These are phyloP conservation scores for Sclerodermus sp. DNA, from an alignment of 2,888 invertebrate genomes.

Conservation along the genomic window DNA sequence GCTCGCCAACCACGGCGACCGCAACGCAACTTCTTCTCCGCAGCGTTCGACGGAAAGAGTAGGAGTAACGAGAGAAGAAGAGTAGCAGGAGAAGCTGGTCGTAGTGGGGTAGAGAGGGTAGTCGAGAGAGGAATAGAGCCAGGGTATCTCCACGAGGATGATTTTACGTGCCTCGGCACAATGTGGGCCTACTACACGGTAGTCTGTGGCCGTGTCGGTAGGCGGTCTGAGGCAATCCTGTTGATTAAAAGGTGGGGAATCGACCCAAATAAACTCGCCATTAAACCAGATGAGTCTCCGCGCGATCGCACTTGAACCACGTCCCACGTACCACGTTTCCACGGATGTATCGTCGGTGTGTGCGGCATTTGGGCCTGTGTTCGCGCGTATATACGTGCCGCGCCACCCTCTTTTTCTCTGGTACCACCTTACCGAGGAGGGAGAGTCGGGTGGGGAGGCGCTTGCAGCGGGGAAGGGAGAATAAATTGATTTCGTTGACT, in stretches of 20 bases:
- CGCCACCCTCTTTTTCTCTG: slow-evolving; percentile 27
- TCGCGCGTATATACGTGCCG: slow-evolving; percentile 5
- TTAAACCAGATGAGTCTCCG: slow-evolving; percentile 44
- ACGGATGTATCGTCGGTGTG: slow-evolving; percentile 16
- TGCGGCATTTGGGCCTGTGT: neutral
- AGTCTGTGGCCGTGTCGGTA: slow-evolving; percentile 37
- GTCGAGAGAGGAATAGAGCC: neutral
- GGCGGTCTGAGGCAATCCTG: slow-evolving; percentile 41
- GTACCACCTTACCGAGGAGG: slow-evolving; percentile 17
- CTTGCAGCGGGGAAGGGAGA: slow-evolving; percentile 37
- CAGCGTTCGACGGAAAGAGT: too few species aligned
- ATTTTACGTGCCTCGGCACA: slow-evolving; percentile 30
- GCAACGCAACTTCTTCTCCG: too few species aligned
- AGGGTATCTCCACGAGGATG: slow-evolving; percentile 31
- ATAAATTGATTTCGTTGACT: slow-evolving; percentile 58
- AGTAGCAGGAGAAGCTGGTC: neutral
- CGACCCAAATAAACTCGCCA: slow-evolving; percentile 45
- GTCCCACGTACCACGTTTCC: slow-evolving; percentile 23
- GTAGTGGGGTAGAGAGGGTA: neutral
- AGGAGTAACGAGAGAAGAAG: slow-evolving; percentile 3
- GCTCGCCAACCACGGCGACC: slow-evolving; percentile 34
- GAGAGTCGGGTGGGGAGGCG: slow-evolving; percentile 19
- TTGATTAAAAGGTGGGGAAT: slow-evolving; percentile 46
- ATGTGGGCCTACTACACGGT: slow-evolving; percentile 32
- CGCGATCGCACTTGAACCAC: slow-evolving; percentile 36